These are phyloP conservation scores for Parus major DNA, from an alignment of 2,113 vertebrate genomes.

Conservation along the genomic window DNA sequence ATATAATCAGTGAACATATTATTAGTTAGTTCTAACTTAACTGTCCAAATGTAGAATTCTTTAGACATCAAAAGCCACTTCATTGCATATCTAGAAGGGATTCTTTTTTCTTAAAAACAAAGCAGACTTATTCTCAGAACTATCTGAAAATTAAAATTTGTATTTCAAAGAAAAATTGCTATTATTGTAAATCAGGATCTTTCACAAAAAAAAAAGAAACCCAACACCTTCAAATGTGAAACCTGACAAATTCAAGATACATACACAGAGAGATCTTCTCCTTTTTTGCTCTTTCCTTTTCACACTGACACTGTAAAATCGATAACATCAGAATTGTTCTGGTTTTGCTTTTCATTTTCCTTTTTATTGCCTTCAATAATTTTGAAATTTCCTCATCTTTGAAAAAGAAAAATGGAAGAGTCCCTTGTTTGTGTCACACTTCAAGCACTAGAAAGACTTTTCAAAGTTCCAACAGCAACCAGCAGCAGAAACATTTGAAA, in stretches of 20 bases:
- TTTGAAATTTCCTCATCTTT: neutral
- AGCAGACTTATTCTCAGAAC: neutral
- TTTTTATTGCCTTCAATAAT: neutral
- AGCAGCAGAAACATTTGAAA: neutral
- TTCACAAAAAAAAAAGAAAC: neutral
- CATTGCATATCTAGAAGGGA: neutral
- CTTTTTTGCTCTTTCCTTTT: neutral
- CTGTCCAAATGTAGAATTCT: neutral
- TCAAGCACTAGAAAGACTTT: neutral
- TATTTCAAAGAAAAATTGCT: neutral
- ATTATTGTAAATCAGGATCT: neutral
- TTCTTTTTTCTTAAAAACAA: neutral
- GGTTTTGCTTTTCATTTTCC: neutral
- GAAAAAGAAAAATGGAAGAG: neutral
- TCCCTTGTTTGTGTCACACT: neutral
- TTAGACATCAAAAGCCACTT: neutral
- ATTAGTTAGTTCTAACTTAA: neutral
- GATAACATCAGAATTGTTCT: neutral
- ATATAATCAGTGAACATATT: neutral
- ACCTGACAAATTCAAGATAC: neutral
- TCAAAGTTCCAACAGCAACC: neutral
- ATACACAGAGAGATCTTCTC: neutral
- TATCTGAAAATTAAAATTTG: neutral
- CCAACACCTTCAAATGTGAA: neutral
- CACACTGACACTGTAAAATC: neutral